Evolutionary conservation across 2,797 vertebrate genomes (phyloP).

Genomic region (Urophycis tenuis): DNA sequence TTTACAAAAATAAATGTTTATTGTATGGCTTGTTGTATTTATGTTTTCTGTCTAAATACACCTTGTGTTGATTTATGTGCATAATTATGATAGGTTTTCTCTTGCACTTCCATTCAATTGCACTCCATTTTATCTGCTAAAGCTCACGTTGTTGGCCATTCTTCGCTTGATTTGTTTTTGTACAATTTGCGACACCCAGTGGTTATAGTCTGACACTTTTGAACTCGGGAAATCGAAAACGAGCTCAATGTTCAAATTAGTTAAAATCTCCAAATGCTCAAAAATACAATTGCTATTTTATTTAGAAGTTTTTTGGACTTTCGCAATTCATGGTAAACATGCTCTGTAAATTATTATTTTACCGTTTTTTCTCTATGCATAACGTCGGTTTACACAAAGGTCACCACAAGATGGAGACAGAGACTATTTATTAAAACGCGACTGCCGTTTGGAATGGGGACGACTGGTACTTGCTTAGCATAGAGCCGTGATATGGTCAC

Average conservation of each 20-base stretch:
- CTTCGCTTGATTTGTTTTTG: slow-evolving; percentile 26
- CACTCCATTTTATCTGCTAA: no score
- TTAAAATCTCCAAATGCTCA: background rate
- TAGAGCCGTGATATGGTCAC: background rate
- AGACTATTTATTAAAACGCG: slow-evolving; percentile 35
- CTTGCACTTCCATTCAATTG: background rate
- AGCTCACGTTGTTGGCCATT: background rate
- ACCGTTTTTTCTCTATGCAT: background rate
- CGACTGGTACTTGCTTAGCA: no score
- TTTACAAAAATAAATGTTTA: background rate
- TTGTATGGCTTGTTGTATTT: background rate
- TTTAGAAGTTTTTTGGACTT: background rate
- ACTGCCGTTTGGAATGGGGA: no score
- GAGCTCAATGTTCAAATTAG: background rate
- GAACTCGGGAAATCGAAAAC: background rate
- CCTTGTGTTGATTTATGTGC: background rate
- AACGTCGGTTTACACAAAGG: background rate
- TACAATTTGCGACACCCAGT: slow-evolving; percentile 54
- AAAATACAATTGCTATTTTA: background rate
- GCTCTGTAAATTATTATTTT: background rate
- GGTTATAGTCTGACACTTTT: slow-evolving; percentile 27
- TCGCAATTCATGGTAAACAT: background rate
- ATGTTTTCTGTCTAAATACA: background rate
- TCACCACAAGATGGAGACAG: slow-evolving; percentile 62
- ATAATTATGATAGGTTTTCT: background rate